These are phyloP conservation scores for Hiodon tergisus DNA, from an alignment of 2,113 vertebrate species.

Conservation along the genomic window DNA sequence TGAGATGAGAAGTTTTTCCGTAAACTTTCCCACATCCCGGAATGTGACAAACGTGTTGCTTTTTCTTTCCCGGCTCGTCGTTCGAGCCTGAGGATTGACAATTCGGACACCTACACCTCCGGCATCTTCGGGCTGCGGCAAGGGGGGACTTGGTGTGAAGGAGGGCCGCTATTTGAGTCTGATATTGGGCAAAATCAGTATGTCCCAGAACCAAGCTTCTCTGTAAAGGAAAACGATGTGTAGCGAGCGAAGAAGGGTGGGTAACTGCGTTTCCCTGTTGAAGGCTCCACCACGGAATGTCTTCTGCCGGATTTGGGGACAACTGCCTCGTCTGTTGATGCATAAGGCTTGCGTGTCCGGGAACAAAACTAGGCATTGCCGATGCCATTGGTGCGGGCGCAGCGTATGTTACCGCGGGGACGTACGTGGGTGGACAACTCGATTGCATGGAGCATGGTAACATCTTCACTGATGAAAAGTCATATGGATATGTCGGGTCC, in stretches of 20 bases:
- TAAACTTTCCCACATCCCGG: constrained; percentile 96
- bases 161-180: constrained; percentile 91
- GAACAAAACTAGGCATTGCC: constrained; percentile 72
- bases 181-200: constrained; percentile 93
- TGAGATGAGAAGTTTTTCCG: constrained; percentile 95
- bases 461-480: constrained; percentile 97
- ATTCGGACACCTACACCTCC: constrained; percentile 93
- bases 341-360: constrained; percentile 81
- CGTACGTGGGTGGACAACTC: constrained; percentile 84
- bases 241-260: constrained; percentile 61
- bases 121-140: constrained; percentile 87
- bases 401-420: constrained; percentile 79
- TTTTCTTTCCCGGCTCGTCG: constrained; percentile 93
- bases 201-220: constrained; percentile 84
- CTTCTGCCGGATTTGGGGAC: constrained; percentile 82
- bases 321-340: constrained; percentile 86
- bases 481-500: constrained; percentile 89
- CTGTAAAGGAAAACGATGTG: constrained; percentile 74
- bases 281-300: constrained; percentile 89
- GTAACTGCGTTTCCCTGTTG: constrained; percentile 71
- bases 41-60: constrained; percentile 93
- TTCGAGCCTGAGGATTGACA: constrained; percentile 85
- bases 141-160: constrained; percentile 92
- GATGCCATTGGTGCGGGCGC: constrained; percentile 69
- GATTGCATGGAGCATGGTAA: constrained; percentile 86